Base-by-base conservation (phyloP, 2,888 invertebrate genomes). In the Odontothrips loti region DNA sequence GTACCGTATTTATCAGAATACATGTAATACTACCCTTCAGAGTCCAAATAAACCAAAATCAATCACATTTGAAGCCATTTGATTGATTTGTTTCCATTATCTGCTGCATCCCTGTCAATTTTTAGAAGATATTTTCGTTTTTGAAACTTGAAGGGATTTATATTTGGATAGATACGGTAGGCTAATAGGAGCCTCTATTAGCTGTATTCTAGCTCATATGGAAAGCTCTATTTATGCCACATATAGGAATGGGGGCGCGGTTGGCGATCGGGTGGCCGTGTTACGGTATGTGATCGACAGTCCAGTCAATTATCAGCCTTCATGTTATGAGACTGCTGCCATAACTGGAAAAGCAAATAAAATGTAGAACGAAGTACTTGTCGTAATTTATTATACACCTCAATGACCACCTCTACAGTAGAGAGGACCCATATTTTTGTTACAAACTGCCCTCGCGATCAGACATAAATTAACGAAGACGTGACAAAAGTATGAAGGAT, bases 241-340 rank as follows among this genome's bases (percentile, higher is more conserved):
- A 75, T 27, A 27, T 27, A 43, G 34, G 34, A 4, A 43, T 27
- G 23, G 23, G 23, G 23, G 23, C 1, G 23, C 1, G 23, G 23
- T 75, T 75, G 12, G 23, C 68, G 23, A 11, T 27, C 23, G 23
- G 12, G 27, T 27, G 68, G 27, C 68, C 23, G 68, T 75, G 68
- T 75, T 27, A 23, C 12, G 0, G 68, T n/a, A 2, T 23, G 23
- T 27, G 23, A 75, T 23, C 23, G 1, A 23, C 68, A 75, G 68
- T 75, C 23, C 12, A 4, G 68, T 75, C 68, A 75, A 75, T 75
- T 75, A 75, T 75, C 68, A 75, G 68, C 68, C 68, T 75, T 75
- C 68, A 75, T 68, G 12, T 75, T 75, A 23, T 27, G 68, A 75
- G 68, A 75, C 68, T 75, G 68, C 23, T 75, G 23, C 27, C 20